Evolutionary conservation across 64 coral and sea anemone species (phyloP).

Genomic region (Montipora foliosa): DNA sequence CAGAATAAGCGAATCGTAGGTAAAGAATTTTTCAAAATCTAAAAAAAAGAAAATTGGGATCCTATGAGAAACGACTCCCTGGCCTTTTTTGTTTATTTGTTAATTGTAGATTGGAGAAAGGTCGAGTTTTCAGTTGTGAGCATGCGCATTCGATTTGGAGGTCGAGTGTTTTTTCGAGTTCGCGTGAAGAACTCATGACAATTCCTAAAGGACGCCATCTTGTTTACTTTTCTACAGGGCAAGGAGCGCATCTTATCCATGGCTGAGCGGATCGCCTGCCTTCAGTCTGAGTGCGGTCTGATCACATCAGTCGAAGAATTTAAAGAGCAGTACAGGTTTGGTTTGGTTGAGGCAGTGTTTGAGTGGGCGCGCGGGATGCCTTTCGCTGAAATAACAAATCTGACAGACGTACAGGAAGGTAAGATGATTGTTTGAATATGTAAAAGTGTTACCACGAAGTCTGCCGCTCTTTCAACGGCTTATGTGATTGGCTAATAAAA

Average conservation of each 20-base stretch:
- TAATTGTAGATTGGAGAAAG: too few relatives aligned
- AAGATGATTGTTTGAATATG: background rate
- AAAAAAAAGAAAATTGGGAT: too few relatives aligned
- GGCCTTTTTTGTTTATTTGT: too few relatives aligned
- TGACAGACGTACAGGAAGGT: slow-evolving; percentile 99
- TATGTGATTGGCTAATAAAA: too few relatives aligned
- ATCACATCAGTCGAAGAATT: slow-evolving; percentile 83
- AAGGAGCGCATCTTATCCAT: slow-evolving; percentile 81
- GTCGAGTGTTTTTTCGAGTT: background rate
- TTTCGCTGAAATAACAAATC: slow-evolving; percentile 90
- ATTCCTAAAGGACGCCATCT: background rate
- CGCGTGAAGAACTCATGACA: background rate
- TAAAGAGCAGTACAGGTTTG: slow-evolving; percentile 89
- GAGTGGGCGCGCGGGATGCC: slow-evolving; percentile 96
- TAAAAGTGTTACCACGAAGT: background rate
- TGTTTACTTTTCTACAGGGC: slow-evolving; percentile 59
- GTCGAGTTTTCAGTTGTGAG: too few relatives aligned
- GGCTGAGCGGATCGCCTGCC: slow-evolving; percentile 60
- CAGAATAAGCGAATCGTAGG: too few relatives aligned
- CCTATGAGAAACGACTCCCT: too few relatives aligned
- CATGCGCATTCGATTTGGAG: background rate
- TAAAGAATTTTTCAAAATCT: too few relatives aligned
- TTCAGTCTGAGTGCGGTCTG: slow-evolving; percentile 85
- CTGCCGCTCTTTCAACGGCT: background rate
- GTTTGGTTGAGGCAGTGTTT: slow-evolving; percentile 94